These are phyloP conservation scores for Chaetogeoica ovagalla DNA, from an alignment of 2,888 invertebrate species.

Conservation along the genomic window DNA sequence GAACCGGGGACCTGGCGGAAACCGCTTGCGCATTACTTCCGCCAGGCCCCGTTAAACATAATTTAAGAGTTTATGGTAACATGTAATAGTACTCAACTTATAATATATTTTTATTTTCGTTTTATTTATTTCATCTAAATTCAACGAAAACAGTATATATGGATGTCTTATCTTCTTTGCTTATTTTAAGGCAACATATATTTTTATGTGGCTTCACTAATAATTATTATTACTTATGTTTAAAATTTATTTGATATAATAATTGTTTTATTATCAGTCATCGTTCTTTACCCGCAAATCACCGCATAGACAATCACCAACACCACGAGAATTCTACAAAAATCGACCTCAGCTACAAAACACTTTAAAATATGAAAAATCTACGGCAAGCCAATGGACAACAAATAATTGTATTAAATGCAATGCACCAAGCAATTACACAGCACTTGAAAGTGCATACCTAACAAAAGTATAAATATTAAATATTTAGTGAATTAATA, in stretches of 20 bases:
- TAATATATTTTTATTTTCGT: background rate
- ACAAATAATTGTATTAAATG: conserved; percentile 32
- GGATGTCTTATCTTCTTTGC: too few relatives aligned
- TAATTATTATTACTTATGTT: background rate
- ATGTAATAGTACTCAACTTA: background rate
- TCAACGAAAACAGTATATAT: too few relatives aligned
- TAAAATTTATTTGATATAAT: background rate
- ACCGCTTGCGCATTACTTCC: too few relatives aligned
- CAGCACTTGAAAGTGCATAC: conserved; percentile 30
- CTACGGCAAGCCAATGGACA: conserved; percentile 9
- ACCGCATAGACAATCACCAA: conserved; percentile 31
- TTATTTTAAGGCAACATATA: background rate
- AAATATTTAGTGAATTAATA: background rate
- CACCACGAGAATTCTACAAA: conserved; percentile 34
- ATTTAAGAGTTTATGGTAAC: background rate
- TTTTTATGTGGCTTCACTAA: background rate
- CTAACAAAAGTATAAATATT: conserved; percentile 41
- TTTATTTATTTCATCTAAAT: too few relatives aligned
- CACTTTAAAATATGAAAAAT: conserved; percentile 11
- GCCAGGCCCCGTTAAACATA: too few relatives aligned
- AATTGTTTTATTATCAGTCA: conserved; percentile 3
- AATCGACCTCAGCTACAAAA: conserved; percentile 18
- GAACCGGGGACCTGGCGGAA: too few relatives aligned
- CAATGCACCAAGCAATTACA: conserved; percentile 26
- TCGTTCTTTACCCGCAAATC: conserved; percentile 5